phyloP scores from a whole-genome alignment of 2,888 invertebrate genomes.

The Drosophila vallismaia region DNA sequence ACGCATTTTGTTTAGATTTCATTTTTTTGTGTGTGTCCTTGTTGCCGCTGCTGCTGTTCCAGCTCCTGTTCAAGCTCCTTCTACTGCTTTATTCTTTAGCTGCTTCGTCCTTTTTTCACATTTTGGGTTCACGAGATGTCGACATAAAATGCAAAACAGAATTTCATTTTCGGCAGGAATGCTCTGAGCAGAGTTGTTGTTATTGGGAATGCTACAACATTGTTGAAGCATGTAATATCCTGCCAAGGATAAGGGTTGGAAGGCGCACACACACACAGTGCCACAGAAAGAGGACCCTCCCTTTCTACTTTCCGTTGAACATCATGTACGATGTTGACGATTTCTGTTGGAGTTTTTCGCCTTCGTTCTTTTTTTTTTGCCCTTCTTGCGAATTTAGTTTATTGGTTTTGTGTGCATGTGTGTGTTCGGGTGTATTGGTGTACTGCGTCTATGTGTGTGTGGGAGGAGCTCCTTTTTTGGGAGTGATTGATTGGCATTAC shows the following conservation, averaged over 20 bases:
- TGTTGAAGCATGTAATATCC: constrained; percentile 80
- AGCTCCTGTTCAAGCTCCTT: constrained; percentile 31
- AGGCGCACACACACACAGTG: constrained; percentile 43
- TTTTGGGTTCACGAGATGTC: constrained; percentile 71
- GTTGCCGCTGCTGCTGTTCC: constrained; percentile 28
- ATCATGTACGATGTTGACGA: constrained; percentile 68
- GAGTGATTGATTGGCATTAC: constrained; percentile 79
- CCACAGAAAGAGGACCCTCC: constrained; percentile 36
- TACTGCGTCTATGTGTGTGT: constrained; percentile 30
- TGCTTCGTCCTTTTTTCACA: constrained; percentile 44
- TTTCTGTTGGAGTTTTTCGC: constrained; percentile 74
- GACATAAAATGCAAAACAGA: constrained; percentile 79
- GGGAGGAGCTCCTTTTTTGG: constrained; percentile 74
- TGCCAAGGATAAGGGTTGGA: constrained; percentile 77
- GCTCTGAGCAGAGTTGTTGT: constrained; percentile 58
- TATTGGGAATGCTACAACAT: constrained; percentile 80
- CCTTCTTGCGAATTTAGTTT: constrained; percentile 75
- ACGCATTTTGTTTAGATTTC: constrained; percentile 79
- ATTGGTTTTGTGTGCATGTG: constrained; percentile 69
- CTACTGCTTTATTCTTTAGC: constrained; percentile 43
- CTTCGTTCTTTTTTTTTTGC: constrained; percentile 26
- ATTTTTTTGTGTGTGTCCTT: constrained; percentile 57
- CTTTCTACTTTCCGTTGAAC: constrained; percentile 34
- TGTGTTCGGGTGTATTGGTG: constrained; percentile 13
- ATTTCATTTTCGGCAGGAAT: constrained; percentile 79